Conservation (phyloP, 2,797 vertebrate genomes). For the Parauchenoglanis ngamensis region DNA sequence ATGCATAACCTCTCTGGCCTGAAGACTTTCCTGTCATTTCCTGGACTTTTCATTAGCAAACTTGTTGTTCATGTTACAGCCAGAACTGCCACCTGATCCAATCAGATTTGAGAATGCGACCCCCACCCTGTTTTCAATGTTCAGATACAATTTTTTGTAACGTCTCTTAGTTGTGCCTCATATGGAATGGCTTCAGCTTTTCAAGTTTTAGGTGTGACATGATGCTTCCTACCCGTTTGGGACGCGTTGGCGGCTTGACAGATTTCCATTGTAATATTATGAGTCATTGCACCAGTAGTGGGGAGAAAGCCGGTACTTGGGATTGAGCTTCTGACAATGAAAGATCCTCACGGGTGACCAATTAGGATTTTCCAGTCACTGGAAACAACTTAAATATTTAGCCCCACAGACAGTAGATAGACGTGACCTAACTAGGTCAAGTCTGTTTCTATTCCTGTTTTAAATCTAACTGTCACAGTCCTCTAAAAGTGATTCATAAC, state of each 20-base stretch:
- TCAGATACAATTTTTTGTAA: background rate
- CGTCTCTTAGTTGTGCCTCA: background rate
- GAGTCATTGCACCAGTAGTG: background rate
- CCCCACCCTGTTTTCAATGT: background rate
- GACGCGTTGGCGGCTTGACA: background rate
- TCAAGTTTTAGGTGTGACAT: background rate
- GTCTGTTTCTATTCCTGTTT: background rate
- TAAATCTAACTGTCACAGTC: background rate
- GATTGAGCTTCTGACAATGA: background rate
- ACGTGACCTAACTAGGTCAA: background rate
- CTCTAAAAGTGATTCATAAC: background rate
- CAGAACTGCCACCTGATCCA: too few species aligned
- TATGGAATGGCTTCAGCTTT: background rate
- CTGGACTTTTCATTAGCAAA: too few species aligned
- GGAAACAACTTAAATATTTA: too few species aligned
- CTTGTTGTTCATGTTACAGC: too few species aligned
- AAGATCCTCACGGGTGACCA: background rate
- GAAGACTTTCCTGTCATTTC: too few species aligned
- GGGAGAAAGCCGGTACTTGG: background rate
- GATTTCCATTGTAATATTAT: background rate
- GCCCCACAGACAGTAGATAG: too few species aligned
- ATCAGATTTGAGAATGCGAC: background rate
- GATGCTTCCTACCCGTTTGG: background rate
- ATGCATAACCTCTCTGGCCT: background rate
- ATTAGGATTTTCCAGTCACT: too few species aligned